Evolutionary conservation across 2,888 invertebrate genomes (phyloP), one percentile per base, ranked within the genome.

Genomic region (Cosmia trapezina): DNA sequence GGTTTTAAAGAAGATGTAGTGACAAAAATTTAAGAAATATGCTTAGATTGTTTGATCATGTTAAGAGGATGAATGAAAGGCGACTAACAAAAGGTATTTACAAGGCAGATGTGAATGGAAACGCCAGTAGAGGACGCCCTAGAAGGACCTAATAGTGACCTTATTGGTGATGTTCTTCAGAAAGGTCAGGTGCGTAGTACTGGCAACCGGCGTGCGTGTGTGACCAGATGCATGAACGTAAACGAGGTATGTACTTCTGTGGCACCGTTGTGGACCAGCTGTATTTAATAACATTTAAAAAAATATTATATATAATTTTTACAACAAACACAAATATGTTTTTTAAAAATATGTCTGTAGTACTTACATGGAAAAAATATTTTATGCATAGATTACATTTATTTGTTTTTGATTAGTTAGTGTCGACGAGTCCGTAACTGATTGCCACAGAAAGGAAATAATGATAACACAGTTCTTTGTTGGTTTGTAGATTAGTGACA

Each of bases 401-500:
- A 19, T 70, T 41, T 45, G n/a, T 17, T 28, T 12, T 14, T 8
- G 11, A n/a, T 43, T 43, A 43, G 12, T 33, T 49, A 22, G 33
- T 76, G 54, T n/a, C 47, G 54, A 56, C 22, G 11, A 66, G 47
- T 75, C 54, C 47, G 33, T 54, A 14, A 43, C 33, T 19, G 54
- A 65, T 75, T 56, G 9, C 54, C 33, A 33, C 73, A 43, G 28
- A 75, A 47, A 22, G 47, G 47, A 63, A 75, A 54, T 37, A 53
- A 60, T 75, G 65, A 75, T 43, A 75, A 49, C 53, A n/a, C 33
- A 12, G n/a, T 41, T 47, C 4, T 64, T 73, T 65, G 65, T 75
- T 54, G 28, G 47, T 19, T 47, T 54, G 12, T 45, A 63, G 54
- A 47, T 54, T 41, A 70, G 19, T 45, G 33, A n/a, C n/a, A 14